A percentile compares a stretch with the other conserved stretches of the same genome.
phyloP scores from a whole-genome alignment of 2,797 vertebrate species.

The Cyclura pinguis region DNA sequence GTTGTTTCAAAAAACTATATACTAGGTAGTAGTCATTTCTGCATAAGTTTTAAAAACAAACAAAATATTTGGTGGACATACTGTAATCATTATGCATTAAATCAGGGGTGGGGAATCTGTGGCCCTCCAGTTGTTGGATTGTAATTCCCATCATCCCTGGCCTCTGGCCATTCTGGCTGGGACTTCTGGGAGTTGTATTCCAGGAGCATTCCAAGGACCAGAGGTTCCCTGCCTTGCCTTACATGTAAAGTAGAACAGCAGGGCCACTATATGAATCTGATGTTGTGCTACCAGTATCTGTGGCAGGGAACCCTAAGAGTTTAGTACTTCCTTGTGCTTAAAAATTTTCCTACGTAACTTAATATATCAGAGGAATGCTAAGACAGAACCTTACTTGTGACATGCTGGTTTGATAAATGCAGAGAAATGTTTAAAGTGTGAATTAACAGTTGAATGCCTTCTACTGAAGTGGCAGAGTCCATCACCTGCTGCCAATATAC shows the following conservation, averaged over 20 bases:
- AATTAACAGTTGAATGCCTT: not conserved
- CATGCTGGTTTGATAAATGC: not conserved
- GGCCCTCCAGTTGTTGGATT: not conserved
- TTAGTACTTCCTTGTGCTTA: not conserved
- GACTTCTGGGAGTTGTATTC: not conserved
- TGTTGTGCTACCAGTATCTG: not conserved
- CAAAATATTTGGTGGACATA: not conserved
- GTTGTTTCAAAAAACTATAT: slow-evolving; percentile 59
- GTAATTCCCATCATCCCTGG: not conserved
- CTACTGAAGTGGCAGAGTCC: not conserved
- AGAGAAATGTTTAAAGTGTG: not conserved
- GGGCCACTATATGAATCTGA: not conserved
- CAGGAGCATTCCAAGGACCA: not conserved
- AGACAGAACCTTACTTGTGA: not conserved
- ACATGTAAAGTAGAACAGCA: not conserved
- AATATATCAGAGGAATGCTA: not conserved
- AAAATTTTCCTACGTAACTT: not conserved
- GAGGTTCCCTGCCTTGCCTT: not conserved
- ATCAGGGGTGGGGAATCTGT: not conserved
- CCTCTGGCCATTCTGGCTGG: not conserved
- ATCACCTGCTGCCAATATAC: not conserved
- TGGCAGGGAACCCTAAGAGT: no score
- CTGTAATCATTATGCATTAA: not conserved
- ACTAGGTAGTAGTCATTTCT: not conserved
- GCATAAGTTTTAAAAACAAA: slow-evolving; percentile 16